A percentile compares a stretch with the other conserved stretches of the same genome.
These are phyloP conservation scores for Oxytorus armatus DNA, from an alignment of 2,888 invertebrate species.

Conservation along the genomic window DNA sequence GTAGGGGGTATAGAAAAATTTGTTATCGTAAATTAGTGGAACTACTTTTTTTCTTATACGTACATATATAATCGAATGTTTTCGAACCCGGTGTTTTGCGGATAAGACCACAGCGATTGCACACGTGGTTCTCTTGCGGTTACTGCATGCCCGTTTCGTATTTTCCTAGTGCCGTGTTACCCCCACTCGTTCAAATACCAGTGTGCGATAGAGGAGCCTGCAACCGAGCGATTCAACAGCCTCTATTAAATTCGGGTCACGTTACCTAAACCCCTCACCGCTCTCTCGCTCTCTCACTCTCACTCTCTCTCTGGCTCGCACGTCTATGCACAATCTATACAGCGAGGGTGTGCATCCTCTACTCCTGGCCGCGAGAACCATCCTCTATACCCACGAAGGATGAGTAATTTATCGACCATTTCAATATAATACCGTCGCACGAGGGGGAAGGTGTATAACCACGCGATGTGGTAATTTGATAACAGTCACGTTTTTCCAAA, in stretches of 20 bases:
- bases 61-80: not conserved
- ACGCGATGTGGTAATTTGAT: slow-evolving; percentile 60
- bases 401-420: slow-evolving; percentile 71
- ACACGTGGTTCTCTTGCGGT: slow-evolving; percentile 24
- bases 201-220: slow-evolving; percentile 46
- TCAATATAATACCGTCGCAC: slow-evolving; percentile 65
- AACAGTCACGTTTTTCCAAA: slow-evolving; percentile 50
- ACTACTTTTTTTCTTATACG: not conserved
- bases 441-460: slow-evolving; percentile 42
- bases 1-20: too few relatives aligned
- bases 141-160: slow-evolving; percentile 26
- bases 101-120: slow-evolving; percentile 14
- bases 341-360: slow-evolving; percentile 35
- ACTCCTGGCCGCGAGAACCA: slow-evolving; percentile 13
- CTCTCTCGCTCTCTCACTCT: slow-evolving; percentile 5
- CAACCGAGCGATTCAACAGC: slow-evolving; percentile 62
- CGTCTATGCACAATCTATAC: slow-evolving; percentile 43
- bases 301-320: slow-evolving; percentile 7
- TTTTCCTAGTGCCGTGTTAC: slow-evolving; percentile 25
- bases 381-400: slow-evolving; percentile 52
- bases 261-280: slow-evolving; percentile 59
- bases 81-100: not conserved
- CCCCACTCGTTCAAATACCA: not conserved
- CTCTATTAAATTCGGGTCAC: slow-evolving; percentile 70
- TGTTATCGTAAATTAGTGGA: not conserved